phyloP scores from a whole-genome alignment of 2,888 invertebrate genomes.

The Pristionchus mayeri region DNA sequence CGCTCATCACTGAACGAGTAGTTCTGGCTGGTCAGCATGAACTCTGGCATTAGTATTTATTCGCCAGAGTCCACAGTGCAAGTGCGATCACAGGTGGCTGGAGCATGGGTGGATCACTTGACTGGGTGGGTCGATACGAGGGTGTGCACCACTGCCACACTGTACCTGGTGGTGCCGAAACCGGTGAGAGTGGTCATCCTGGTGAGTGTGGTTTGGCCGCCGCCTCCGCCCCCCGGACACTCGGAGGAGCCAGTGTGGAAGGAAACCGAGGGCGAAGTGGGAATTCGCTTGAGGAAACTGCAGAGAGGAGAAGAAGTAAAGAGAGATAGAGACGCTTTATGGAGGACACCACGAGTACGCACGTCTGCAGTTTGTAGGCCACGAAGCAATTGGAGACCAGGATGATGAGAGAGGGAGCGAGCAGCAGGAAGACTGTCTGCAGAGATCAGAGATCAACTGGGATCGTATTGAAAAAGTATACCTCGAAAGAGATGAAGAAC shows the following conservation, averaged over 20 bases:
- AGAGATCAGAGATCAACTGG: background rate
- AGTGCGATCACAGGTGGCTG: no score
- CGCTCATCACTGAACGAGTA: no score
- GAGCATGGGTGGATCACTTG: no score
- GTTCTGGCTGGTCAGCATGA: no score
- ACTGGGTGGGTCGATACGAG: no score
- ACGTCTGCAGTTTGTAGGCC: conserved; percentile 67
- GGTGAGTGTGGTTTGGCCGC: conserved; percentile 27
- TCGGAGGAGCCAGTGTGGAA: conserved; percentile 63
- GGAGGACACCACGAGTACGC: conserved; percentile 45
- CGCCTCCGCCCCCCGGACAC: background rate
- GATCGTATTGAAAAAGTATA: background rate
- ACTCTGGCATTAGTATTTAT: no score
- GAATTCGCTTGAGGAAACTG: conserved; percentile 58
- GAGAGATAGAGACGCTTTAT: no score
- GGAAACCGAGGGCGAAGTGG: conserved; percentile 70
- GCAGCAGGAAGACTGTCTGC: conserved; percentile 69
- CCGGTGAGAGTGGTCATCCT: conserved; percentile 38
- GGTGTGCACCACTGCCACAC: background rate
- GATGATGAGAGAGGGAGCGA: conserved; percentile 68
- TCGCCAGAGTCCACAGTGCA: no score
- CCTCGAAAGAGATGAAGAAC: conserved; percentile 62
- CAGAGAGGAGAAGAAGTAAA: no score
- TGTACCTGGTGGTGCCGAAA: conserved; percentile 21
- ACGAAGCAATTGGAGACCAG: conserved; percentile 70